Conservation (phyloP, 1,140 invertebrate genomes). For the Protaetia brevitarsis region DNA sequence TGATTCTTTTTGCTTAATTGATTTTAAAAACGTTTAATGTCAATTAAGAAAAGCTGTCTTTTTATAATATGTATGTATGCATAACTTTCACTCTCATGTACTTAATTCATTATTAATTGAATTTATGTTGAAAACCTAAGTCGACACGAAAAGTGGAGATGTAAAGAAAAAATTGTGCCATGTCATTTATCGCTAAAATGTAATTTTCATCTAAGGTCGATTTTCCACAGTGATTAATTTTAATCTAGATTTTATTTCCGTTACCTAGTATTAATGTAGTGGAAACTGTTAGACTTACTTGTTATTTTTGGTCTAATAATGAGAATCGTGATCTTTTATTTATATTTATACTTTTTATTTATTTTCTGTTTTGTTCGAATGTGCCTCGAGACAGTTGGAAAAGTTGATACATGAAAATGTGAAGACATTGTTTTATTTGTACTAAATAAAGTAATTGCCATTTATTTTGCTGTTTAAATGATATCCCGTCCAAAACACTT, state of each 20-base stretch:
- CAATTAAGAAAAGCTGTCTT: constrained; percentile 31
- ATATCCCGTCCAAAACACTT: no score
- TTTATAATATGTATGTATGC: constrained; percentile 22
- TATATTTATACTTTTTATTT: constrained; percentile 21
- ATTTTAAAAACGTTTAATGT: constrained; percentile 31
- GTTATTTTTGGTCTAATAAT: constrained; percentile 14
- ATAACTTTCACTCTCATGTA: constrained; percentile 16
- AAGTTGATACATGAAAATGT: constrained; percentile 20
- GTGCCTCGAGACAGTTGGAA: constrained; percentile 19
- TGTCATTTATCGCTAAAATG: neutral
- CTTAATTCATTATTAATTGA: neutral
- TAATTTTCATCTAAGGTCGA: constrained; percentile 1
- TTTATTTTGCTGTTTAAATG: neutral
- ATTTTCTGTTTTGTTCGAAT: constrained; percentile 4
- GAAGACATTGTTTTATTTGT: constrained; percentile 22
- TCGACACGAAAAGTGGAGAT: neutral
- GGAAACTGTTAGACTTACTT: constrained; percentile 20
- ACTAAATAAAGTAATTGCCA: constrained; percentile 15
- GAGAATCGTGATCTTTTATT: constrained; percentile 21
- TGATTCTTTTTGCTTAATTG: constrained; percentile 30
- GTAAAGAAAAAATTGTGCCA: constrained; percentile 8
- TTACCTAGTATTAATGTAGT: constrained; percentile 18
- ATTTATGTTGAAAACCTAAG: constrained; percentile 4
- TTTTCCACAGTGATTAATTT: constrained; percentile 18
- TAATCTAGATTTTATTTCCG: neutral